Percentiles rank a stretch among this genome's conserved stretches.
Evolutionary conservation across 2,113 vertebrate species (phyloP).

Genomic region (Chamaea fasciata): DNA sequence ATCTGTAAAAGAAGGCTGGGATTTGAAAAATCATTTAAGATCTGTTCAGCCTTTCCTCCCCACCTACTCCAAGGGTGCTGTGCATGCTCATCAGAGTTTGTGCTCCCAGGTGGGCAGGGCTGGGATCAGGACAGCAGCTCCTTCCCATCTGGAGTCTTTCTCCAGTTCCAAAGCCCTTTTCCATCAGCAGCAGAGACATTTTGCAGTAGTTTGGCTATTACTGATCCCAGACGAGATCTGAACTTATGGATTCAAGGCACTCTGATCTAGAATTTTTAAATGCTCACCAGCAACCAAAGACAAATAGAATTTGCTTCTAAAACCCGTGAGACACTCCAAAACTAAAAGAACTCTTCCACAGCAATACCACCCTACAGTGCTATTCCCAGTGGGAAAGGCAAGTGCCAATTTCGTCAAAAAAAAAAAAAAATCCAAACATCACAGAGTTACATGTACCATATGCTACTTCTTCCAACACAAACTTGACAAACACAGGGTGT

Average conservation of each 20-base stretch:
- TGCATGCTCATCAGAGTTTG: neutral
- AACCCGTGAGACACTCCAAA: neutral
- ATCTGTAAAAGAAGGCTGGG: neutral
- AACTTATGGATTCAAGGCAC: neutral
- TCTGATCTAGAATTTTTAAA: neutral
- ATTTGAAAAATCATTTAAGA: neutral
- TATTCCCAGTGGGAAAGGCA: neutral
- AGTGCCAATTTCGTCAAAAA: neutral
- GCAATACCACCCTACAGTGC: neutral
- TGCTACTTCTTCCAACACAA: constrained; percentile 49
- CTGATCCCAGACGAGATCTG: neutral
- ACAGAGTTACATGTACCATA: constrained; percentile 43
- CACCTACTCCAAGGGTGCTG: neutral
- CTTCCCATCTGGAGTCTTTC: neutral
- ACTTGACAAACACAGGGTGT: constrained; percentile 45
- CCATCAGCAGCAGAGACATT: neutral
- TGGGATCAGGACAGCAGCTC: neutral
- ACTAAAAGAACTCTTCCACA: neutral
- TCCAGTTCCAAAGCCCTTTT: neutral
- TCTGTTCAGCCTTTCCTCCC: neutral
- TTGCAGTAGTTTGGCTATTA: neutral
- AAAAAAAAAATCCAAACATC: neutral
- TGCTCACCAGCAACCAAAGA: neutral
- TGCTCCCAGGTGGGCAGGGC: neutral
- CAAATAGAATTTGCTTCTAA: neutral